phyloP scores from a whole-genome alignment of 2,888 invertebrate genomes.

The Brachynemurus nebulosus region DNA sequence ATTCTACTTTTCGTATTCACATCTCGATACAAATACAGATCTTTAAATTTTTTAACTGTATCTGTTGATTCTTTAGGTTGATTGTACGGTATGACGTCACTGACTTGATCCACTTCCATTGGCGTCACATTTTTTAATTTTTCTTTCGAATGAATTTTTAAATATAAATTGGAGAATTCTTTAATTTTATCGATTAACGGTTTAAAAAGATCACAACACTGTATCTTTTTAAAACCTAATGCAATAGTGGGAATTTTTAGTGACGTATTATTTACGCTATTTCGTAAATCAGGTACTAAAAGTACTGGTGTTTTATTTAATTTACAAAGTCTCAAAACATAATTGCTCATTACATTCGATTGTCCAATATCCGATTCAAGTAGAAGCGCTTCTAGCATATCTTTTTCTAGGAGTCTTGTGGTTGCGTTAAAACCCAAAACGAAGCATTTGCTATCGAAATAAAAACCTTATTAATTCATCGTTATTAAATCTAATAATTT shows the following conservation, averaged over 20 bases:
- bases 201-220: background rate
- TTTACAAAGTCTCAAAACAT: conserved; percentile 4
- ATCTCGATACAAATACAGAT: conserved; percentile 3
- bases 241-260: conserved; percentile 2
- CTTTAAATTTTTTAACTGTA: no score
- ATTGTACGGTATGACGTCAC: no score
- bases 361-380: conserved; percentile 1
- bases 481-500: background rate
- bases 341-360: conserved; percentile 4
- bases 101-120: background rate
- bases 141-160: background rate
- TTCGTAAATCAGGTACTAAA: background rate
- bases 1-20: background rate
- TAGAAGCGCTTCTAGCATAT: conserved; percentile 1
- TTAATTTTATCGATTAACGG: background rate
- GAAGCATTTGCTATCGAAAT: conserved; percentile 7
- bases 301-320: background rate
- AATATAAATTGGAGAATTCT: background rate
- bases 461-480: background rate
- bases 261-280: background rate
- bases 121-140: background rate
- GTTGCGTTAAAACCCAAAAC: conserved; percentile 6
- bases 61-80: no score
- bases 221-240: conserved; percentile 6
- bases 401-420: conserved; percentile 5